These are phyloP conservation scores for Brachystomella parvula DNA, from an alignment of 1,140 invertebrate species.

Conservation along the genomic window DNA sequence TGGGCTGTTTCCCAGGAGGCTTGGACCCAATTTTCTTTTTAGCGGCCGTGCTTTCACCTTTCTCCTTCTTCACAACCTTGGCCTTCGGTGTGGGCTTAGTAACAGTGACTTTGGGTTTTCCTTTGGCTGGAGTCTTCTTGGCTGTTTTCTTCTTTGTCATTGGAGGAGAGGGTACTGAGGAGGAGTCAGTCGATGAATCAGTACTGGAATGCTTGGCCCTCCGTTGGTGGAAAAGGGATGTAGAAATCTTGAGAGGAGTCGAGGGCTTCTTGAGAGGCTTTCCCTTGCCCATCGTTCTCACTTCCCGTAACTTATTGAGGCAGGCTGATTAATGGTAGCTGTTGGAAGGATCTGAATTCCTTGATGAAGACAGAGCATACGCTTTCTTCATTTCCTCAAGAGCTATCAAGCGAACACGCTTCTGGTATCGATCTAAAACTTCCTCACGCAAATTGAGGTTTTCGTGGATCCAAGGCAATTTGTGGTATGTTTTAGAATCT, in stretches of 20 bases:
- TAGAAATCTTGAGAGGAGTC: slow-evolving; percentile 31
- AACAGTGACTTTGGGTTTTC: not conserved
- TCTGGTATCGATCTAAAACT: not conserved
- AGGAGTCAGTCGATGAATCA: not conserved
- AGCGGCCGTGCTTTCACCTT: not conserved
- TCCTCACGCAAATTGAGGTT: not conserved
- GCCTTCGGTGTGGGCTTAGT: not conserved
- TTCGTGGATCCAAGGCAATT: not conserved
- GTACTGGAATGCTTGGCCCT: slow-evolving; percentile 12
- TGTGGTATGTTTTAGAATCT: not conserved
- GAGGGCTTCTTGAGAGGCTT: slow-evolving; percentile 28
- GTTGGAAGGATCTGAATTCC: not conserved
- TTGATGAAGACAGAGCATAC: not conserved
- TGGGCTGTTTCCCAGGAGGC: not conserved
- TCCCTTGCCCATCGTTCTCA: slow-evolving; percentile 32
- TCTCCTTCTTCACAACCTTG: not conserved
- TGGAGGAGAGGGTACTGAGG: not conserved
- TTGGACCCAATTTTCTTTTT: not conserved
- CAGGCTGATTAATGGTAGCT: not conserved
- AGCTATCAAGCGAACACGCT: not conserved
- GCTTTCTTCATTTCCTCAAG: not conserved
- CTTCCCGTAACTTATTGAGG: not conserved
- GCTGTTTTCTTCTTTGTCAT: not conserved
- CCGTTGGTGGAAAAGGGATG: slow-evolving; percentile 31
- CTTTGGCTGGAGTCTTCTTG: not conserved